Base-by-base conservation (phyloP, 2,113 vertebrate species). In the Anser brachyrhynchus region DNA sequence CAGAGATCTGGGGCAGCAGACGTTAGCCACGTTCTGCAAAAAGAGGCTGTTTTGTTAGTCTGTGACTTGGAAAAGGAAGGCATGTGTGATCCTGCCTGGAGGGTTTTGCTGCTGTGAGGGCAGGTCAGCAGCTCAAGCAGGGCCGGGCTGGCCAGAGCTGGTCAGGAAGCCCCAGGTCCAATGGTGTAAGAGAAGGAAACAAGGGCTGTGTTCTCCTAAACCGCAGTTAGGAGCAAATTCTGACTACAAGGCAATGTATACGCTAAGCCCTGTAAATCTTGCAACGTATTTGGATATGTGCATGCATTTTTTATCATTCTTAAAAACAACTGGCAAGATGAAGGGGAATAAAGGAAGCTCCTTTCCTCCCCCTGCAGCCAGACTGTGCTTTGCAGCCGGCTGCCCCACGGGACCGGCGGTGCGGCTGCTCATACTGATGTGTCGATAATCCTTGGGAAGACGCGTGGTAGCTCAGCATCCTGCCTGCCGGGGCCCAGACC, bases 221-320 rank as follows among this genome's bases (percentile, higher is more conserved):
- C 4, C 46, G 35, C 79, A 58, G 0, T 29, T 8, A 18, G 65
- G 41, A 54, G 51, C 55, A 77, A 51, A 85, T 71, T 75, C 12
- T 39, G 43, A 49, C 11, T 16, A 6, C 8, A 41, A 74, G 39
- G 23, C 7, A 19, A 37, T 14, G 52, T 16, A 37, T 22, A 25
- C 3, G 2, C 13, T 31, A 81, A 26, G 52, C 43, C 23, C 64
- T 35, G 22, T 7, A 9, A 35, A 77, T 46, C 41, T 52, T 22
- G 2, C 86, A 7, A 49, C 5, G 11, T 2, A 0, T 62, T 25
- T 29, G 85, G 51, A 8, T n/a, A 39, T 9, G 31, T 1, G 1
- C 2, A 0, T 35, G 59, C 13, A 1, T 52, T 91, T 87, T 16
- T 2, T 18, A 2, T 25, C 0, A 0, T 33, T 5, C 11, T 70